Conservation (phyloP, 2,888 invertebrate species). For the Pollenia griseotomentosa region DNA sequence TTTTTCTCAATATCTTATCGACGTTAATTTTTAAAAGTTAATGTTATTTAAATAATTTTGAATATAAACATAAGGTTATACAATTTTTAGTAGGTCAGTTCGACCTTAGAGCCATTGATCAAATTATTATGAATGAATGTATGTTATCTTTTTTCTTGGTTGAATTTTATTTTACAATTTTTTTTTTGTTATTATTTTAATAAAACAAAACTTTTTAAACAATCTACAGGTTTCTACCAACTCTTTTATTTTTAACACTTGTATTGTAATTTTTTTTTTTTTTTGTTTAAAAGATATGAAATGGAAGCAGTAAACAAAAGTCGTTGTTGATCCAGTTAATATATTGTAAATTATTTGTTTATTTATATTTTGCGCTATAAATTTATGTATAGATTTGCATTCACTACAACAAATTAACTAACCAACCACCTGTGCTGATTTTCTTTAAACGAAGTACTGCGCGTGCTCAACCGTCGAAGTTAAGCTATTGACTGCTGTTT, state of each 20-base stretch:
- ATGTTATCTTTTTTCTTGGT: constrained; percentile 16
- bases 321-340: constrained; percentile 18
- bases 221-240: constrained; percentile 49
- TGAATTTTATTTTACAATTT: neutral
- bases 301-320: neutral
- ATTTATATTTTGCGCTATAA: constrained; percentile 41
- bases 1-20: neutral
- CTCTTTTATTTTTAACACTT: constrained; percentile 36
- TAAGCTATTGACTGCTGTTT: constrained; percentile 62
- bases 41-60: neutral
- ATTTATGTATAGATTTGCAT: constrained; percentile 16
- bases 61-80: too few relatives aligned
- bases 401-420: constrained; percentile 11
- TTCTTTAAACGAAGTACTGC: constrained; percentile 40
- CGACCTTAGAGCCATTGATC: constrained; percentile 63
- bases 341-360: constrained; percentile 11
- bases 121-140: constrained; percentile 34
- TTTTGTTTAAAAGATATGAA: neutral
- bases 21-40: neutral
- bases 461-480: constrained; percentile 67
- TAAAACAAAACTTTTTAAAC: neutral
- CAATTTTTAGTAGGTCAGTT: constrained; percentile 58
- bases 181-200: neutral
- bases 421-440: constrained; percentile 46
- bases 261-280: constrained; percentile 6